Evolutionary conservation across 92 coral and sea anemone genomes (phyloP).

Genomic region (Plumapathes pennacea): DNA sequence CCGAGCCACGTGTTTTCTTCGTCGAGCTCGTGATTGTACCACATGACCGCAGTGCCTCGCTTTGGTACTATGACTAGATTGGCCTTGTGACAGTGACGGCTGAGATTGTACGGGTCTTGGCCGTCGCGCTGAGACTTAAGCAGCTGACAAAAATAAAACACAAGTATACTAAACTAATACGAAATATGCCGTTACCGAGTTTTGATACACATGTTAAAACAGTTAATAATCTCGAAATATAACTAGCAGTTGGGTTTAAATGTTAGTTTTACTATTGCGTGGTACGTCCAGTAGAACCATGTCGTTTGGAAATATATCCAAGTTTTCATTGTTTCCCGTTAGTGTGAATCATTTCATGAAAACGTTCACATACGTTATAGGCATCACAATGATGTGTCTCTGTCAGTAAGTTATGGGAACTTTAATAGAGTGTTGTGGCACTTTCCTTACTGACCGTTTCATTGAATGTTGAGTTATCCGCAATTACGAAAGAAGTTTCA

Average conservation of each 20-base stretch:
- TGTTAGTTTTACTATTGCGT: too few relatives aligned
- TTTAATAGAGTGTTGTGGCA: not conserved
- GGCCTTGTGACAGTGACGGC: slow-evolving; percentile 66
- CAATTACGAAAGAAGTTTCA: slow-evolving; percentile 67
- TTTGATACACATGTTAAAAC: too few relatives aligned
- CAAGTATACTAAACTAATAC: not conserved
- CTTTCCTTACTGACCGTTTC: slow-evolving; percentile 15
- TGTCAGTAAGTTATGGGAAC: too few relatives aligned
- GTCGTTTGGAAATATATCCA: too few relatives aligned
- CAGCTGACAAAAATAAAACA: not conserved
- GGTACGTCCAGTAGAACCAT: too few relatives aligned
- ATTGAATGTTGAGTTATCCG: slow-evolving; percentile 52
- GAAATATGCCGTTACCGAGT: not conserved
- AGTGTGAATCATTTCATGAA: too few relatives aligned
- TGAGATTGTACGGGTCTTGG: slow-evolving; percentile 62
- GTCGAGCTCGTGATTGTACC: slow-evolving; percentile 78
- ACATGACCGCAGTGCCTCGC: slow-evolving; percentile 75
- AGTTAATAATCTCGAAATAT: too few relatives aligned
- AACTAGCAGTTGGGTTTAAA: too few relatives aligned
- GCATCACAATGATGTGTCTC: too few relatives aligned
- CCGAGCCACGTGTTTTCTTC: slow-evolving; percentile 63
- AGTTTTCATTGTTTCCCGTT: too few relatives aligned
- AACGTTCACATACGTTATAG: too few relatives aligned
- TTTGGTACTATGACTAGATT: slow-evolving; percentile 59
- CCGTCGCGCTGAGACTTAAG: slow-evolving; percentile 37